Evolutionary conservation across 2,888 invertebrate genomes (phyloP).

Genomic region (Agriotes lineatus): DNA sequence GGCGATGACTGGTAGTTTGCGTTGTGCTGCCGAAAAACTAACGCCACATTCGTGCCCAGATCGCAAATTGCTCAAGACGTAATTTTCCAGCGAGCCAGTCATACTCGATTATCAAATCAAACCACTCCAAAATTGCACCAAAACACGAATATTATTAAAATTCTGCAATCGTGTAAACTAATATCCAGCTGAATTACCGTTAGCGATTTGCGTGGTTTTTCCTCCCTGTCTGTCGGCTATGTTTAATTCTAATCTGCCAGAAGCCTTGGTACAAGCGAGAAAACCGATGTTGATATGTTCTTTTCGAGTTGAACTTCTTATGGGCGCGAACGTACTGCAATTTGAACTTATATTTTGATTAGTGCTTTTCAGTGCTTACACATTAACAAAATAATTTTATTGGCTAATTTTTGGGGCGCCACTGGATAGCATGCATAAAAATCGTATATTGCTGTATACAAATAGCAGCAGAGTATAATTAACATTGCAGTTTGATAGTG

Average conservation of each 20-base stretch:
- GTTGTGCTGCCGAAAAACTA: background rate
- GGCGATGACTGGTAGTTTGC: conserved; percentile 28
- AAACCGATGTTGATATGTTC: too few species aligned
- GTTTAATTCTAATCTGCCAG: too few species aligned
- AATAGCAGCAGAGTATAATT: too few species aligned
- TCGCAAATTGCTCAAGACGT: conserved; percentile 46
- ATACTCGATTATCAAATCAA: conserved; percentile 49
- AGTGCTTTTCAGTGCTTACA: background rate
- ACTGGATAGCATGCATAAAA: too few species aligned
- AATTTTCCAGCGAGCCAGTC: conserved; percentile 47
- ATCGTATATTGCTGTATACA: too few species aligned
- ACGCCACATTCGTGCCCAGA: background rate
- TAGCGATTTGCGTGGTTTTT: conserved; percentile 4
- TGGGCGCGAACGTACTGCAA: background rate
- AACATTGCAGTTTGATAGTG: too few species aligned
- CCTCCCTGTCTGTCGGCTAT: conserved; percentile 1
- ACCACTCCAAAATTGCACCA: conserved; percentile 50
- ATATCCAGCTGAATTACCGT: conserved; percentile 34
- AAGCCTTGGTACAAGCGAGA: background rate
- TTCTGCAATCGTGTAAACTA: conserved; percentile 48
- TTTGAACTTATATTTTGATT: conserved; percentile 5
- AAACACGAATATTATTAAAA: conserved; percentile 52
- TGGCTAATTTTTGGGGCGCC: too few species aligned
- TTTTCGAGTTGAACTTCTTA: background rate
- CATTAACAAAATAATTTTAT: background rate